Percentiles rank a stretch among this genome's conserved stretches.
Evolutionary conservation across 2,888 invertebrate species (phyloP).

Genomic region (Meloe dianella): DNA sequence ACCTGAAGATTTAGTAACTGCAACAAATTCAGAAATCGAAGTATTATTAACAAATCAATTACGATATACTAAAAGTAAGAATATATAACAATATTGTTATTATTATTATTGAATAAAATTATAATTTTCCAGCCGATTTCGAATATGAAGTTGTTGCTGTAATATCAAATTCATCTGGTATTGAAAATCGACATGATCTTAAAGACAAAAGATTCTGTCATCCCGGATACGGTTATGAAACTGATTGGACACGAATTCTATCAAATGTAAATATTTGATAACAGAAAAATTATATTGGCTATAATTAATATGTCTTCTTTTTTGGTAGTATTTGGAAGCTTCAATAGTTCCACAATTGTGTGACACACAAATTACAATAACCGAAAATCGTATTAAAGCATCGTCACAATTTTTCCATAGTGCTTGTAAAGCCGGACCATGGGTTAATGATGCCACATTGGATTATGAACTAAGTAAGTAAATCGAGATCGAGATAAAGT

Average conservation of each 20-base stretch:
- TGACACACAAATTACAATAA: constrained; percentile 70
- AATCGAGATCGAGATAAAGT: too few species aligned
- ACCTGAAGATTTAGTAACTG: constrained; percentile 83
- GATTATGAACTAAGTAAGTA: constrained; percentile 74
- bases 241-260: constrained; percentile 78
- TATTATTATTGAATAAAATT: neutral
- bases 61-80: constrained; percentile 63
- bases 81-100: neutral
- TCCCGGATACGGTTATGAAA: constrained; percentile 76
- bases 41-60: constrained; percentile 76
- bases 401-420: constrained; percentile 76
- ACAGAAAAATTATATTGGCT: neutral
- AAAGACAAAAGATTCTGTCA: constrained; percentile 79
- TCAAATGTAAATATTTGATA: constrained; percentile 67
- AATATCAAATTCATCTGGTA: constrained; percentile 66
- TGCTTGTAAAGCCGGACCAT: constrained; percentile 87
- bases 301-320: constrained; percentile 4
- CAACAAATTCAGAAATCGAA: constrained; percentile 70
- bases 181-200: constrained; percentile 68
- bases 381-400: constrained; percentile 78
- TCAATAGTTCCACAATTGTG: constrained; percentile 75
- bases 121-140: constrained; percentile 56
- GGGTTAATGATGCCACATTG: constrained; percentile 71
- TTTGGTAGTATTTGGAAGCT: constrained; percentile 75
- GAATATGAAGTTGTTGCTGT: constrained; percentile 73